Percentiles rank a stretch among this genome's conserved stretches.
These are phyloP conservation scores for Pinctada fucata DNA, from an alignment of 2,888 invertebrate species.

Conservation along the genomic window DNA sequence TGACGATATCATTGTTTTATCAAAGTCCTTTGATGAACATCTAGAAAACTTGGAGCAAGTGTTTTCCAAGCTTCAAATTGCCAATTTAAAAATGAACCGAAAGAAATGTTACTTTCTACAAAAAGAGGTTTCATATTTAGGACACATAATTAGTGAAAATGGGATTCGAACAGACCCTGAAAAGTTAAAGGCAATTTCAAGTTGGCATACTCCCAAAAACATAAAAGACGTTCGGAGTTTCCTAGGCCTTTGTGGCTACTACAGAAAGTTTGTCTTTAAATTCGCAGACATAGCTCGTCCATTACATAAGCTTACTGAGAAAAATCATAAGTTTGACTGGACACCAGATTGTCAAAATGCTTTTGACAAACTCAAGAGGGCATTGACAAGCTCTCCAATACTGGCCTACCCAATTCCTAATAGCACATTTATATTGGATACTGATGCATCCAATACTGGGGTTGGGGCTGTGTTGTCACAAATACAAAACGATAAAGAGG, in stretches of 20 bases:
- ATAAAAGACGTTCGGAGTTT: background rate
- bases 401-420: conserved; percentile 26
- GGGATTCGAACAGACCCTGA: conserved; percentile 2
- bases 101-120: conserved; percentile 3
- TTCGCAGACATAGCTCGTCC: conserved; percentile 18
- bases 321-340: conserved; percentile 4
- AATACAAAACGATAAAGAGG: conserved; percentile 25
- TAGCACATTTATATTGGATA: conserved; percentile 27
- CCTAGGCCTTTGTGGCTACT: conserved; percentile 7
- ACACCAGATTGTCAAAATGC: conserved; percentile 2
- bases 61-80: conserved; percentile 2
- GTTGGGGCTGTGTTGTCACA: conserved; percentile 40
- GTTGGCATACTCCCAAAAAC: conserved; percentile 2
- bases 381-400: conserved; percentile 19
- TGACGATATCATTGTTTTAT: conserved; percentile 14
- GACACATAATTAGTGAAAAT: conserved; percentile 6
- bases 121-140: background rate
- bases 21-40: too few relatives aligned
- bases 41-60: too few relatives aligned
- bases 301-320: conserved; percentile 10
- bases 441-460: conserved; percentile 36
- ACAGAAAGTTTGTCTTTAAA: conserved; percentile 16
- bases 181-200: background rate
- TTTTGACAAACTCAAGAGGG: conserved; percentile 1
- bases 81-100: conserved; percentile 5